Conservation (phyloP, 2,797 vertebrate genomes). For the Pipistrellus nathusii region DNA sequence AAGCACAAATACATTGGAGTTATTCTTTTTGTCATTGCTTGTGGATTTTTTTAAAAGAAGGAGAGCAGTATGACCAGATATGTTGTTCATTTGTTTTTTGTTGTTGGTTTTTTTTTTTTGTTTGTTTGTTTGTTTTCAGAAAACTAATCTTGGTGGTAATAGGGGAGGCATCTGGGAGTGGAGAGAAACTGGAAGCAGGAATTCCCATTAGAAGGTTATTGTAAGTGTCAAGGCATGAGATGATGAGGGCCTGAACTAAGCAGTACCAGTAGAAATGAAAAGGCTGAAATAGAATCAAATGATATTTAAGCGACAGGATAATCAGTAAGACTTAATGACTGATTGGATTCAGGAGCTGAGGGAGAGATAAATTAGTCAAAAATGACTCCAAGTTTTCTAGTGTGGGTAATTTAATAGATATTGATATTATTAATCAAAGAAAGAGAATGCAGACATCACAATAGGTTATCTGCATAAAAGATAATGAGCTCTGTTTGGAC, state of each 20-base stretch:
- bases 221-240: not conserved
- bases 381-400: slow-evolving; percentile 44
- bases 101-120: too few relatives aligned
- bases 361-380: slow-evolving; percentile 50
- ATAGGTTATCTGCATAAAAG: not conserved
- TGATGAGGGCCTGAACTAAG: not conserved
- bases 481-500: slow-evolving; percentile 20
- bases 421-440: slow-evolving; percentile 53
- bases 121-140: not conserved
- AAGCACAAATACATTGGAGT: not conserved
- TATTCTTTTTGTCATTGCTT: not conserved
- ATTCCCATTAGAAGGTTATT: not conserved
- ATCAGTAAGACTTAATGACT: not conserved
- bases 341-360: slow-evolving; percentile 32
- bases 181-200: not conserved
- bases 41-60: not conserved
- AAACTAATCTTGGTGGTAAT: not conserved
- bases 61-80: not conserved
- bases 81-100: not conserved
- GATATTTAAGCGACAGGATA: slow-evolving; percentile 11
- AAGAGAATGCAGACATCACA: slow-evolving; percentile 10
- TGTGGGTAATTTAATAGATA: slow-evolving; percentile 42
- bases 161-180: not conserved
- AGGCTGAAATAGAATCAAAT: slow-evolving; percentile 51
- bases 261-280: not conserved